Evolutionary conservation across 2,113 vertebrate genomes (phyloP), one percentile per base, ranked within the genome.

Genomic region (Alethe diademata): DNA sequence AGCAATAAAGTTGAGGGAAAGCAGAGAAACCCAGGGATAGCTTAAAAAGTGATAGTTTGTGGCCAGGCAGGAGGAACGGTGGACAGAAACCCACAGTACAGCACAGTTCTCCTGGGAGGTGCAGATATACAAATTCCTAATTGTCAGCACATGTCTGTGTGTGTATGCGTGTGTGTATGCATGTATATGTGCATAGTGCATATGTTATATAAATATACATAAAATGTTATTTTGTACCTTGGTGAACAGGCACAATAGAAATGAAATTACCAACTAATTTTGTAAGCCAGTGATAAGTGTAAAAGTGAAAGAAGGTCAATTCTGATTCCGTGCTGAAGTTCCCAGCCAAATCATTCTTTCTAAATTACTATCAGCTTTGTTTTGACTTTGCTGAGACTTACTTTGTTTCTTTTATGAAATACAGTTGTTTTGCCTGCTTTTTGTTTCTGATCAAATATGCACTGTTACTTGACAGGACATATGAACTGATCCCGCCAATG

Each of bases 91-190:
- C 12, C 8, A 4, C 19, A 70, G 51, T 13, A 31, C 7, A 8
- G 42, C 12, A 56, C 13, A 6, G 16, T 20, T 57, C 42, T 78
- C 50, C 24, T 2, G 2, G 40, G 67, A 65, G 11, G 51, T 19
- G 17, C 31, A 51, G 48, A 51, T 14, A 3, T 14, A 60, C 29
- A 54, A 70, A 74, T 2, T 0, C 8, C 23, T 65, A 28, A 61
- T 17, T 65, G 67, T 36, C 66, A 76, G 28, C 19, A 66, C 5
- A 2, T 20, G 5, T 57, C 14, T 33, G 5, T 38, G 2, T 50
- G 2, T n/a, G 2, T n/a, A 1, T n/a, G 19, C 14, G 5, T 17
- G 16, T 23, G 5, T 8, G 15, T 6, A 23, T 47, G 48, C 9
- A 33, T 18, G 7, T n/a, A 9, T 42, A 8, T 36, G 35, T 33